Conservation (phyloP, 1,140 invertebrate genomes). For the Drosophila fuyamai region DNA sequence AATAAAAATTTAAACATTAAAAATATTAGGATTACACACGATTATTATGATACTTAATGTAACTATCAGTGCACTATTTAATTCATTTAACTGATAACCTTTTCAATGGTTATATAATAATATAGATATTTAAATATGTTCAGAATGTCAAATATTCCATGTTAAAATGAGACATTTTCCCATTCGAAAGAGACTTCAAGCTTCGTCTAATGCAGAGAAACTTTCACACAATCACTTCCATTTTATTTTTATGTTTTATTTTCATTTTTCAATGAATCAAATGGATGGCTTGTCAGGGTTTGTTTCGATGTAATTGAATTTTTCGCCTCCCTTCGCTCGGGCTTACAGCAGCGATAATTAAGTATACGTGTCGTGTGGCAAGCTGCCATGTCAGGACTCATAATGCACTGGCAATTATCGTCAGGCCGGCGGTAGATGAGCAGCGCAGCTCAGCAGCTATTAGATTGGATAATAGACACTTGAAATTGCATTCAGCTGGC, state of each 20-base stretch:
- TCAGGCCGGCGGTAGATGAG: constrained; percentile 16
- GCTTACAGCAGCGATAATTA: constrained; percentile 33
- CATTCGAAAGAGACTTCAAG: not conserved
- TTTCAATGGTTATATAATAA: too few species aligned
- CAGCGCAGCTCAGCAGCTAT: constrained; percentile 34
- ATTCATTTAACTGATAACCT: too few species aligned
- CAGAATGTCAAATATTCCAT: too few species aligned
- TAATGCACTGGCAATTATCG: constrained; percentile 35
- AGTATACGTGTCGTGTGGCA: constrained; percentile 41
- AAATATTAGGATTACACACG: too few species aligned
- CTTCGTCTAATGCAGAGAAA: not conserved
- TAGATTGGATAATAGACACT: constrained; percentile 58
- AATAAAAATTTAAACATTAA: too few species aligned
- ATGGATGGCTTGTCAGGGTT: constrained; percentile 41
- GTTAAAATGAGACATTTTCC: too few species aligned
- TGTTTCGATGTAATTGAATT: constrained; percentile 70
- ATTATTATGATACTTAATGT: too few species aligned
- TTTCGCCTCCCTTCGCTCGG: constrained; percentile 4
- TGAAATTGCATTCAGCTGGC: constrained; percentile 50
- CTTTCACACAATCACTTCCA: constrained; percentile 8
- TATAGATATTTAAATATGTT: too few species aligned
- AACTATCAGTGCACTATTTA: too few species aligned
- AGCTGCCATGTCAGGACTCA: constrained; percentile 29
- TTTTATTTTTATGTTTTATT: constrained; percentile 36
- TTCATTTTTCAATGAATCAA: constrained; percentile 30